Percentiles rank a stretch among this genome's conserved stretches.
Conservation (phyloP, 2,113 vertebrate genomes). For the Heterotilapia buettikoferi region DNA sequence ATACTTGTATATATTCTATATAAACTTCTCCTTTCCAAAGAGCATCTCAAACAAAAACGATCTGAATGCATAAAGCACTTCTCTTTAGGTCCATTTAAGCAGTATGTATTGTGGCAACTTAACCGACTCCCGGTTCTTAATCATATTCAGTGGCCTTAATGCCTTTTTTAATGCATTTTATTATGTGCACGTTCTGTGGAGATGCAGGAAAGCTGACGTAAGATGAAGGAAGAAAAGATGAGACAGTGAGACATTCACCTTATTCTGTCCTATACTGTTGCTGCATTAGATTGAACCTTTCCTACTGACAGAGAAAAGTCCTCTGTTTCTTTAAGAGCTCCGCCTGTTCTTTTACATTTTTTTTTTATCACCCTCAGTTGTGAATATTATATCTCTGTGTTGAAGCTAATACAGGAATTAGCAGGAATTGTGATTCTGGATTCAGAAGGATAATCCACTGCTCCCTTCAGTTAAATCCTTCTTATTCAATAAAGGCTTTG, state of each 20-base stretch:
- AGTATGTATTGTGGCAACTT: neutral
- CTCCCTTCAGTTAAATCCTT: neutral
- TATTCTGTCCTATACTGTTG: neutral
- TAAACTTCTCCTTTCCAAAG: neutral
- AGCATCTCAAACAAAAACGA: neutral
- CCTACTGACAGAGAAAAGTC: neutral
- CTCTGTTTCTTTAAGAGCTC: neutral
- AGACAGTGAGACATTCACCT: neutral
- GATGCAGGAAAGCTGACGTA: neutral
- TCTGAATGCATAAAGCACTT: neutral
- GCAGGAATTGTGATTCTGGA: neutral
- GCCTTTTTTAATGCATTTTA: neutral
- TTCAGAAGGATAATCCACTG: neutral
- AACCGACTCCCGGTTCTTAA: neutral
- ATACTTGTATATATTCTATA: neutral
- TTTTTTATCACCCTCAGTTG: neutral
- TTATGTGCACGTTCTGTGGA: accelerated
- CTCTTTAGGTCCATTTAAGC: neutral
- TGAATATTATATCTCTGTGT: neutral
- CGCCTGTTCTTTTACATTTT: neutral
- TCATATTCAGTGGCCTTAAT: neutral
- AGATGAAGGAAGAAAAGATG: neutral
- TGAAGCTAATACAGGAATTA: neutral
- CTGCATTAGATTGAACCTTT: neutral
- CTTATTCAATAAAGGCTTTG: neutral